Evolutionary conservation across 2,888 invertebrate genomes (phyloP).

Genomic region (Ormyrus nitidulus): DNA sequence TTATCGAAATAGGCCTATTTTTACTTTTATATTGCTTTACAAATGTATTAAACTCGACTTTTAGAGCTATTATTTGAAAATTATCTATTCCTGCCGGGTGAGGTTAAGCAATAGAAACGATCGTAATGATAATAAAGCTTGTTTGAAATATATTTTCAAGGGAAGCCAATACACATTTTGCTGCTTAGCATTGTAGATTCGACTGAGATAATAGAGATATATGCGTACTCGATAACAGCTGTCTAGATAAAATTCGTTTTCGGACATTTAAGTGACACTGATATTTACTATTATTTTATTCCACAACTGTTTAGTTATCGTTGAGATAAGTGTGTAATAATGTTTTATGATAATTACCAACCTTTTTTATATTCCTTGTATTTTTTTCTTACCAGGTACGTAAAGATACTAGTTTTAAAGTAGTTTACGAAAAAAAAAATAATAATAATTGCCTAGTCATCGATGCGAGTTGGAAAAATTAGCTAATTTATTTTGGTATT

Average conservation of each 20-base stretch:
- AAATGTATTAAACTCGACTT: too few species aligned
- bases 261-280: not conserved
- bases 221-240: conserved; percentile 23
- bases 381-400: too few species aligned
- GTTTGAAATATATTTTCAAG: conserved; percentile 17
- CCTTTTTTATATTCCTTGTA: too few species aligned
- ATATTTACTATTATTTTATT: not conserved
- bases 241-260: conserved; percentile 34
- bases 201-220: conserved; percentile 18
- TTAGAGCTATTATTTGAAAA: not conserved
- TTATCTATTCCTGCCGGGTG: not conserved
- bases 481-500: too few species aligned
- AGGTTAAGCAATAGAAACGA: conserved; percentile 9
- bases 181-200: not conserved
- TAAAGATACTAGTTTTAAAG: too few species aligned
- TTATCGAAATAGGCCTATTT: too few species aligned
- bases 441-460: too few species aligned
- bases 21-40: too few species aligned
- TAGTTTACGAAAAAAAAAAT: too few species aligned
- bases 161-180: conserved; percentile 5
- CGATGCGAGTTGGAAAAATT: too few species aligned
- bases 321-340: not conserved
- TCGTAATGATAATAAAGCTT: conserved; percentile 17
- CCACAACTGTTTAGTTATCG: not conserved
- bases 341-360: too few species aligned